These are phyloP conservation scores for Catalaphyllia jardinei DNA, from an alignment of 64 coral and sea anemone species.

Conservation along the genomic window DNA sequence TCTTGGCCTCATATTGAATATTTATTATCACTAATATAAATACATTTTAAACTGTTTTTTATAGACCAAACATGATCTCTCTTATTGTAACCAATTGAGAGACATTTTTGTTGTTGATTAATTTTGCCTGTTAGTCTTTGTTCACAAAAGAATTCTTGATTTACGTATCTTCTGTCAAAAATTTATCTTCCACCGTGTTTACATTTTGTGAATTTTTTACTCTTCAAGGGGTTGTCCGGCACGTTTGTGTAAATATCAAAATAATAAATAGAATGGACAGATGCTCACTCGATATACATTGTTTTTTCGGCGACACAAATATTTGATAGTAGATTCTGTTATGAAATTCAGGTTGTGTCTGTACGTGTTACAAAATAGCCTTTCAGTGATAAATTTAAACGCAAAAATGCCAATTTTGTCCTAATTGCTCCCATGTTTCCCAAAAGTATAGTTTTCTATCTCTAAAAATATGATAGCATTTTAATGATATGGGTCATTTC, in stretches of 20 bases:
- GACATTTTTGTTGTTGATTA: constrained; percentile 1
- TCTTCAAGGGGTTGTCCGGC: neutral
- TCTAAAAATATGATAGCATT: too few relatives aligned
- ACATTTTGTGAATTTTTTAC: constrained; percentile 26
- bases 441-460: too few relatives aligned
- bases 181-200: neutral
- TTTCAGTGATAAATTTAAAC: neutral
- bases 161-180: neutral
- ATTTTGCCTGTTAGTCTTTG: neutral
- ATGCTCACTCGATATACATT: neutral
- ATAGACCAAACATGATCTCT: neutral
- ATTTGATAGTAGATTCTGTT: neutral
- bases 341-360: neutral
- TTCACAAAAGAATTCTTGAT: neutral
- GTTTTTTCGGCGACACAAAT: neutral
- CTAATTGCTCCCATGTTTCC: neutral
- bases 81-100: neutral
- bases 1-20: neutral
- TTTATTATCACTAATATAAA: neutral
- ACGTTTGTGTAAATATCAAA: constrained; percentile 11
- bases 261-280: neutral
- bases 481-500: neutral
- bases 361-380: neutral
- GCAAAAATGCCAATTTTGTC: neutral
- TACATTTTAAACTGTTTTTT: constrained; percentile 1